Base-by-base conservation (phyloP, 1,140 invertebrate species). In the Heliconius nattereri region DNA sequence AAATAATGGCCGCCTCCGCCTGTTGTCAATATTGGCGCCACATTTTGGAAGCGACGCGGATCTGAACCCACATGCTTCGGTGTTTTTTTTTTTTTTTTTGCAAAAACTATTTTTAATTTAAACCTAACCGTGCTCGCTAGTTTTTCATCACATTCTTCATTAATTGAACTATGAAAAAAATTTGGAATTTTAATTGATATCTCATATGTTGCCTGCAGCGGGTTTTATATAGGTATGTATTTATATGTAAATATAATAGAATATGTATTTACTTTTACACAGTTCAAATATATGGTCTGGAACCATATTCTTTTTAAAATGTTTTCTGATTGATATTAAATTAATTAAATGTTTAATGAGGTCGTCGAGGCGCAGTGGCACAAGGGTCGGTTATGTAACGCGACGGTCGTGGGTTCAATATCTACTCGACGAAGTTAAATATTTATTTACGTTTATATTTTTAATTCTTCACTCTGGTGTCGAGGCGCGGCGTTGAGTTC, bases 21-120 rank as follows among this genome's bases (percentile, higher is more conserved):
- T 79, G 85, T 86, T 92, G 89, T 87, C 85, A 86, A 81, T 82
- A 86, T 86, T 85, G 89, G 90, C 90, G 89, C 91, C 90, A 92
- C 86, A 82, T 84, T 89, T 87, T 85, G 81, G 82, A 80, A 82
- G 84, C 82, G 83, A 87, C 76, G 80, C 83, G 85, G 85, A 89
- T 88, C 85, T 87, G 78, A 82, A 82, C 78, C 73, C 80, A 81
- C 77, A 81, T 81, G 75, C 78, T 74, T 80, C 71, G 71, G 72
- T 19, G 6, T 35, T 35, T 35, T 52, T 54, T 26, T 60, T 80
- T 84, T 84, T 81, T 84, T 84, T 81, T 78, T 76, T 66, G 71
- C 76, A 60, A 81, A 79, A 80, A 78, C 78, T 80, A 73, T 80
- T 84, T 66, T 84, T 82, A 80, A 82, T 84, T 82, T 80, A 73